Base-by-base conservation (phyloP, 2,888 invertebrate genomes). In the Metopia argyrocephala region DNA sequence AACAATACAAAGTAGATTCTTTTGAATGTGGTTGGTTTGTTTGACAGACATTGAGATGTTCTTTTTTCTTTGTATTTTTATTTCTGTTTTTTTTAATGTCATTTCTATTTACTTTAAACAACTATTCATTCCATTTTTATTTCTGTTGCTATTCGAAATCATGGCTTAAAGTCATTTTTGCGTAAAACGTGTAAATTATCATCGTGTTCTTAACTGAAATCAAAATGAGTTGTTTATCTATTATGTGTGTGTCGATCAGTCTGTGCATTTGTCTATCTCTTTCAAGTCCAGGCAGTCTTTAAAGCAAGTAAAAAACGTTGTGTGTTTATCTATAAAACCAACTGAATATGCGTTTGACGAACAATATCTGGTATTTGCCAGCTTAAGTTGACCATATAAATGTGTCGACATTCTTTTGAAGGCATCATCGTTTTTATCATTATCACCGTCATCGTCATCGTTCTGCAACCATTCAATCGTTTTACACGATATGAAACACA, bases 161-260 rank as follows among this genome's bases (percentile, higher is more conserved):
- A 20, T 76, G 56, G 38, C 31, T 76, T 64, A 59, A 20, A 76
- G 57, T 57, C 64, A 18, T 56, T 70, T 62, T 66, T 70, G 70
- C 61, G 69, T 84, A 83, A 83, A 85, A 86, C 86, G 88, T 86
- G 86, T 85, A 87, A 87, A 86, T 86, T 86, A 87, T 86, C 85
- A 83, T 85, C 83, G 74, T 82, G 78, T 68, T 87, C 84, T 85
- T 84, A 85, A 85, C 87, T 86, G 84, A 84, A 86, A 87, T 86
- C 82, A 82, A 83, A 85, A 85, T 85, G 83, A 84, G 82, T 76
- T 79, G 79, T 82, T 80, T 76, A 76, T 73, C 69, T 62, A 73
- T 66, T 70, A 12, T 38, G 15, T 76, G 57, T 76, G 46, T 73
- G 69, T 45, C 64, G 64, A 15, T 27, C n/a, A 46, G 74, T 48